Conservation (phyloP, 2,113 vertebrate genomes). For the Columbina picui region DNA sequence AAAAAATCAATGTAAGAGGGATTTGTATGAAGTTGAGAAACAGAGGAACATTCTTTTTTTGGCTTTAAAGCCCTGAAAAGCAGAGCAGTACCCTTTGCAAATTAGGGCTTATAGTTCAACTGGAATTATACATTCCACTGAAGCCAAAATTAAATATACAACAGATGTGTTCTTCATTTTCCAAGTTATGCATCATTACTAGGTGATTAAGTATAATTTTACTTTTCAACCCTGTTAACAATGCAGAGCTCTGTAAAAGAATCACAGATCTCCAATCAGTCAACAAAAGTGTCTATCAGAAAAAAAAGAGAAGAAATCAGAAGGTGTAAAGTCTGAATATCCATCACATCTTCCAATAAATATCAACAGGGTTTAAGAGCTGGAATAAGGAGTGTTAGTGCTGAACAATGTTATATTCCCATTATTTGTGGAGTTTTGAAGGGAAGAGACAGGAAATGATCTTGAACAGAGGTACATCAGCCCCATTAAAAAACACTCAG, state of each 20-base stretch:
- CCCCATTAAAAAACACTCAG: slow-evolving; percentile 73
- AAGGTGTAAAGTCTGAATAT: neutral
- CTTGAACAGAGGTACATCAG: slow-evolving; percentile 56
- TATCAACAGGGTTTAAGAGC: neutral
- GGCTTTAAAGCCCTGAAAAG: neutral
- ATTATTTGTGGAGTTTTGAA: neutral
- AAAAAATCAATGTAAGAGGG: fast-evolving
- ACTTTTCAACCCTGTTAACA: neutral
- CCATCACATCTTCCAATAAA: neutral
- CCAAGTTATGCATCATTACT: neutral
- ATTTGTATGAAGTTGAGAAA: neutral
- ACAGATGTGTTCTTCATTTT: neutral
- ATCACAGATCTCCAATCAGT: neutral
- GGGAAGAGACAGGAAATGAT: slow-evolving; percentile 25
- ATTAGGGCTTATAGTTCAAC: neutral
- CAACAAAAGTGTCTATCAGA: neutral
- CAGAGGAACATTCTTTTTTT: neutral
- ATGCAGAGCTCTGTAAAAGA: neutral
- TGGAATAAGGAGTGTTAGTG: neutral
- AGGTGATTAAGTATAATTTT: neutral
- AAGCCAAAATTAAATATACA: neutral
- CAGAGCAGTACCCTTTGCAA: neutral
- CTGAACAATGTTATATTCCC: neutral
- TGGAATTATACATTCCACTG: neutral
- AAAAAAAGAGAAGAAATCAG: neutral